These are phyloP conservation scores for Lates japonicus DNA, from an alignment of 2,797 vertebrate species.

Conservation along the genomic window DNA sequence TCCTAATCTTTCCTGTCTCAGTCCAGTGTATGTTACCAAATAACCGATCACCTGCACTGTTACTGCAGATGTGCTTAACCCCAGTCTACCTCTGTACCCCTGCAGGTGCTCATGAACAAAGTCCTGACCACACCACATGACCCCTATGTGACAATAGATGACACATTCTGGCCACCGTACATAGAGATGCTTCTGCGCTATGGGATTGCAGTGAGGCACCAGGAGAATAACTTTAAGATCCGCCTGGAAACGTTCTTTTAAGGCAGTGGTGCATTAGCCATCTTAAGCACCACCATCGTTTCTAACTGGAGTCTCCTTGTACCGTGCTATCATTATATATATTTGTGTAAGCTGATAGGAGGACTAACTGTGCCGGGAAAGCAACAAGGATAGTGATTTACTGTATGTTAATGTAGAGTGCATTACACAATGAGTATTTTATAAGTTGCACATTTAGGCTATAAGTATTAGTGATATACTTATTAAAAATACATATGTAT, in stretches of 20 bases:
- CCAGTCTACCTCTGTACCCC: background rate
- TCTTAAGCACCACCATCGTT: conserved; percentile 9
- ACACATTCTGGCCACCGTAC: conserved; percentile 94
- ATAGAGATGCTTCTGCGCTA: conserved; percentile 92
- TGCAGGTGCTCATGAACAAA: conserved; percentile 90
- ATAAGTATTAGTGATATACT: no score
- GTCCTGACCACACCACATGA: conserved; percentile 89
- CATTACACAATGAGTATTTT: background rate
- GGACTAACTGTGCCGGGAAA: conserved; percentile 6
- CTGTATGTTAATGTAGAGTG: background rate
- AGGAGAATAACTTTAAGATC: conserved; percentile 90
- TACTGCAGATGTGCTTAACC: conserved; percentile 5
- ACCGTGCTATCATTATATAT: conserved; percentile 18
- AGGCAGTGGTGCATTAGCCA: conserved; percentile 14
- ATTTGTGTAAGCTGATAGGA: conserved; percentile 20
- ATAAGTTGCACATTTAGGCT: background rate
- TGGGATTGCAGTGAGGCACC: conserved; percentile 91
- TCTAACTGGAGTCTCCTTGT: conserved; percentile 20
- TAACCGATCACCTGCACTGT: background rate
- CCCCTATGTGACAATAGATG: conserved; percentile 87
- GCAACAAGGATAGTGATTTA: background rate
- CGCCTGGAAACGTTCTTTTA: conserved; percentile 91
- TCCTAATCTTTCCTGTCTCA: background rate
- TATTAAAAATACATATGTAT: background rate
- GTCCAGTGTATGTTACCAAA: background rate